phyloP scores from a whole-genome alignment of 2,113 vertebrate genomes.

The Athene cunicularia region DNA sequence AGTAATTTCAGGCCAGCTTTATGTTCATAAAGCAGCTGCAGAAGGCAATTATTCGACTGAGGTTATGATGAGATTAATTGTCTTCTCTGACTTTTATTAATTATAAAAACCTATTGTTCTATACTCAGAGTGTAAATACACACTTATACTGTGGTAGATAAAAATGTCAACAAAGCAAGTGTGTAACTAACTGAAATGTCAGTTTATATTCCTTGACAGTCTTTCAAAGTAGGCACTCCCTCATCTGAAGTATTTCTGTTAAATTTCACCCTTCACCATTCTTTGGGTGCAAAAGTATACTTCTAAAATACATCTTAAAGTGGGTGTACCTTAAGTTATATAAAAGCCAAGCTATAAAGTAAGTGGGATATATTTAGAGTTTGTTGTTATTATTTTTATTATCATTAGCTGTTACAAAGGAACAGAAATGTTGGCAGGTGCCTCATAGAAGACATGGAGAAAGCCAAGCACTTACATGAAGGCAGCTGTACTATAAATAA shows the following conservation, averaged over 20 bases:
- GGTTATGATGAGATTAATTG: background rate
- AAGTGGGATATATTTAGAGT: background rate
- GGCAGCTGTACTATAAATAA: background rate
- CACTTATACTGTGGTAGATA: background rate
- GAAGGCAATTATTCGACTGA: background rate
- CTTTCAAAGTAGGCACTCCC: background rate
- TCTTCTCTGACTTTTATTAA: background rate
- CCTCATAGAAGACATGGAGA: rapidly evolving
- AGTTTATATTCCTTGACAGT: background rate
- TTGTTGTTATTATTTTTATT: background rate
- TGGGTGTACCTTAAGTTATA: background rate
- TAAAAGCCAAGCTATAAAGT: background rate
- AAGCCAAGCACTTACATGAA: background rate
- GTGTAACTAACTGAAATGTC: background rate
- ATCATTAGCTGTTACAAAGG: background rate
- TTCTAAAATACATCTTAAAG: background rate
- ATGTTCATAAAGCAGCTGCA: background rate
- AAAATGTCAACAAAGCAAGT: background rate
- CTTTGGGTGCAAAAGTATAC: background rate
- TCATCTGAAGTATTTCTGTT: background rate
- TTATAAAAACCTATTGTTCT: background rate
- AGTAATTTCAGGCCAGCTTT: background rate
- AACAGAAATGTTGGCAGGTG: background rate
- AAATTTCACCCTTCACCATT: rapidly evolving
- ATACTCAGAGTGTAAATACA: background rate